phyloP scores from a whole-genome alignment of 2,113 vertebrate species.

The Eira barbara region DNA sequence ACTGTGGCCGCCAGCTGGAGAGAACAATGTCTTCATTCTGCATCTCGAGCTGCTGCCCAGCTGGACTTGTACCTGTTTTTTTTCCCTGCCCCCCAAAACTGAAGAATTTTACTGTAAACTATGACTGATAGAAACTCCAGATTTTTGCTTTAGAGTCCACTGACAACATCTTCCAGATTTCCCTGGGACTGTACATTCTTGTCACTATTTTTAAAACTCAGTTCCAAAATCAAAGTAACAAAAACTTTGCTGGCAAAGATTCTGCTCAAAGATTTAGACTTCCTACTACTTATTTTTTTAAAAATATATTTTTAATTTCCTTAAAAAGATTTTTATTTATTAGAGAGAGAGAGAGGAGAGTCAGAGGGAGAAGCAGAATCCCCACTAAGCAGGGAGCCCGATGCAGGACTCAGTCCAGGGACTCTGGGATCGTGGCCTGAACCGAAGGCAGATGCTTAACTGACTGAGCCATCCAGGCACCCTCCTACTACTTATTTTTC shows the following conservation, averaged over 20 bases:
- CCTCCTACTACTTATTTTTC: not conserved
- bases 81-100: not conserved
- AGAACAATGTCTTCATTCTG: not conserved
- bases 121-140: constrained; percentile 73
- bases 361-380: no score
- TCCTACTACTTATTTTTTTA: not conserved
- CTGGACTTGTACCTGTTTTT: not conserved
- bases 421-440: no score
- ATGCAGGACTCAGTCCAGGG: no score
- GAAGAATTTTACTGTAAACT: constrained; percentile 76
- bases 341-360: no score
- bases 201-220: not conserved
- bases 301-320: no score
- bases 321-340: no score
- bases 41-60: not conserved
- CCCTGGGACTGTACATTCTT: constrained; percentile 27
- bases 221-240: not conserved
- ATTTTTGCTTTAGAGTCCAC: constrained; percentile 69
- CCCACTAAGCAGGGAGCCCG: no score
- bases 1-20: not conserved
- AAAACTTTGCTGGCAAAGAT: not conserved
- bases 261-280: not conserved
- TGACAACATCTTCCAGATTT: constrained; percentile 28
- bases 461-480: no score
- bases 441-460: no score